Conservation (phyloP, 2,797 vertebrate genomes). For the Lithobates sylvaticus region DNA sequence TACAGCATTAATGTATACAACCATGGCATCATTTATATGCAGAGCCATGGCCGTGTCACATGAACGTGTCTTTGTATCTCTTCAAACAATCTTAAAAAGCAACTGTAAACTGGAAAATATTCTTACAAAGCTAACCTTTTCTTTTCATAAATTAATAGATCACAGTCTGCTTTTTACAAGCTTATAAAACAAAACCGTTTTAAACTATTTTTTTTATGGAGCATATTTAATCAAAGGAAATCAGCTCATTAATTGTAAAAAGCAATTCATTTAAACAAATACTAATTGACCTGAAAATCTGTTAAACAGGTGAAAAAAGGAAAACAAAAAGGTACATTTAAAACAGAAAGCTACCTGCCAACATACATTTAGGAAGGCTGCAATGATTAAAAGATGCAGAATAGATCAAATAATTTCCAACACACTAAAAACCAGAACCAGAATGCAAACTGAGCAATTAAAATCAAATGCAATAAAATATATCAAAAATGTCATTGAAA, state of each 20-base stretch:
- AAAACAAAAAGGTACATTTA: not conserved
- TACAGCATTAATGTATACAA: too few species aligned
- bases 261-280: constrained; percentile 36
- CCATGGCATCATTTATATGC: too few species aligned
- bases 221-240: constrained; percentile 30
- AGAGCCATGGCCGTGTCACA: not conserved
- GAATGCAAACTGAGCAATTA: not conserved
- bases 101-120: not conserved
- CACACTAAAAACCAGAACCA: not conserved
- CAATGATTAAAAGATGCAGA: not conserved
- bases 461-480: not conserved
- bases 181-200: constrained; percentile 11
- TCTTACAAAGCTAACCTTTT: not conserved
- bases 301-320: constrained; percentile 18
- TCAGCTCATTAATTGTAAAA: constrained; percentile 38
- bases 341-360: not conserved
- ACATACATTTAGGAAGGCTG: not conserved
- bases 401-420: not conserved
- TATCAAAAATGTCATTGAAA: not conserved
- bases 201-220: not conserved
- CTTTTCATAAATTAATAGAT: constrained; percentile 4
- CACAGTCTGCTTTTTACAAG: constrained; percentile 14
- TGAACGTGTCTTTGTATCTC: not conserved
- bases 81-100: not conserved
- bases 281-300: constrained; percentile 33